Evolutionary conservation across 2,113 vertebrate species (phyloP), one percentile per base, ranked within the genome.

Genomic region (Salvelinus namaycush): DNA sequence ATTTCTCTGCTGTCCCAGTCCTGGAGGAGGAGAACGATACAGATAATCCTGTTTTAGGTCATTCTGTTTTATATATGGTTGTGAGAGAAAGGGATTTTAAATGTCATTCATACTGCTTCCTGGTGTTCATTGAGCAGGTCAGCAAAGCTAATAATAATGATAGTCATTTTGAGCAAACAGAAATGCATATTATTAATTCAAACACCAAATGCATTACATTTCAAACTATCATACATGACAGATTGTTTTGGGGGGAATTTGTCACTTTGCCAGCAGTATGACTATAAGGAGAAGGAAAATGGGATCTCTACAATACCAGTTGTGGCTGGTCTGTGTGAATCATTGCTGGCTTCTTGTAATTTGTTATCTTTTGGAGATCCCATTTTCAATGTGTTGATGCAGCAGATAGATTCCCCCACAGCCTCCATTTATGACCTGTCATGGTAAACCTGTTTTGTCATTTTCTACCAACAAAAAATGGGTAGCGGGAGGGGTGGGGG

Each of bases 341-440:
- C 81, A 82, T 75, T 60, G 60, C 77, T 22, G 69, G 80, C 71
- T 76, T 39, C 68, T 62, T 82, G 80, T 83, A 79, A 84, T 86
- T 85, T 87, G 80, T 84, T 78, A 89, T 87, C 84, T 80, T 78
- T 76, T 69, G 78, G 87, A 75, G 67, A 90, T 89, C 87, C 87
- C 82, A 90, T 92, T 92, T 90, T 89, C 83, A 69, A 79, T 86
- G 82, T 91, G 88, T 91, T 88, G 91, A 91, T 91, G 84, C 87
- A 83, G 88, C 84, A 90, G 91, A 92, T 91, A 89, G 89, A 93
- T 92, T 90, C 77, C 79, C 81, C 87, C 88, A 86, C 85, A 62
- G 71, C 75, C 76, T 76, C 87, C 87, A 93, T 94, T 91, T 87
- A 92, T 93, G 91, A 92, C 87, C 77, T 83, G 87, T 83, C 87